Evolutionary conservation across 2,888 invertebrate genomes (phyloP).

Genomic region (Malthinus flaveolus): DNA sequence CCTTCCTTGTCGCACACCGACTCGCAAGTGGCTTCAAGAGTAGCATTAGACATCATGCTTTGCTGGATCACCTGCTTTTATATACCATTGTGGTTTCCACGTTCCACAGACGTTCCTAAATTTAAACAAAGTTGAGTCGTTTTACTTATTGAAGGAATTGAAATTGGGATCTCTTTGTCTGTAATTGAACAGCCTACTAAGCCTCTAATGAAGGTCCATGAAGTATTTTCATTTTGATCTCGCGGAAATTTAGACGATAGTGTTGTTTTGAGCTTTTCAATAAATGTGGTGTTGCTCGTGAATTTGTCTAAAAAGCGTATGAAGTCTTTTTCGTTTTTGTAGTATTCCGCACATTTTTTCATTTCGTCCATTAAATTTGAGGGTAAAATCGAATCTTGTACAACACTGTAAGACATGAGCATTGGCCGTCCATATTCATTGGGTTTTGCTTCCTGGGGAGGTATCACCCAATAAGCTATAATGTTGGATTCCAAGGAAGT

Average conservation of each 20-base stretch:
- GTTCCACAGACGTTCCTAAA: conserved; percentile 46
- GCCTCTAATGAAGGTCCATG: conserved; percentile 80
- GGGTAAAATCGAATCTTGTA: conserved; percentile 80
- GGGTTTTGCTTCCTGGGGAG: conserved; percentile 91
- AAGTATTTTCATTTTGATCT: conserved; percentile 73
- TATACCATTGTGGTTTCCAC: too few relatives aligned
- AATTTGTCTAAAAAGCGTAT: conserved; percentile 70
- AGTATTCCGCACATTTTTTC: conserved; percentile 83
- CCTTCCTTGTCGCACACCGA: too few relatives aligned
- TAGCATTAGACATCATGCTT: conserved; percentile 68
- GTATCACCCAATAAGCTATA: conserved; percentile 91
- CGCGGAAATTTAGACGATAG: conserved; percentile 80
- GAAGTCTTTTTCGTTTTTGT: conserved; percentile 69
- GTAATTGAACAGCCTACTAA: conserved; percentile 74
- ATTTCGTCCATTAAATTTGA: conserved; percentile 84
- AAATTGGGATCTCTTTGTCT: conserved; percentile 65
- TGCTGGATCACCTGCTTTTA: too few relatives aligned
- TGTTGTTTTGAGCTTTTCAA: conserved; percentile 84
- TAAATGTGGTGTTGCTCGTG: conserved; percentile 71
- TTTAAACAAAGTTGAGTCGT: conserved; percentile 45
- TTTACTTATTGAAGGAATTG: conserved; percentile 58
- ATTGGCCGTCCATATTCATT: conserved; percentile 92
- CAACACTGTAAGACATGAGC: conserved; percentile 82
- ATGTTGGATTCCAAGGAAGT: conserved; percentile 80
- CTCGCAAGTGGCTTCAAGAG: too few relatives aligned